Conservation (phyloP, 2,113 vertebrate species). For the Tyto alba region DNA sequence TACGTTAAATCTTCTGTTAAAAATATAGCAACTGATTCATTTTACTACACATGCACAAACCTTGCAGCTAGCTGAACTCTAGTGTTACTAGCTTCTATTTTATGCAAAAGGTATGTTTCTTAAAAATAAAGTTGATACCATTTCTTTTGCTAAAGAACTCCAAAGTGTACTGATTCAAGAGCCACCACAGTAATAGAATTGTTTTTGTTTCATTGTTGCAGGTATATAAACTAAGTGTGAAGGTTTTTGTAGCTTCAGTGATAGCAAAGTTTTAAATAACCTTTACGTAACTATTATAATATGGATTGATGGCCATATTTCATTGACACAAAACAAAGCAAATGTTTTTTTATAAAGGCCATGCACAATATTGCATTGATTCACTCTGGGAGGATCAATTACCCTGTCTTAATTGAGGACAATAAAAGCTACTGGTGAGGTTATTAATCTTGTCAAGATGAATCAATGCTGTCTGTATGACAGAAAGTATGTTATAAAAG, state of each 20-base stretch:
- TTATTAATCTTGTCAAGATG: conserved; percentile 11
- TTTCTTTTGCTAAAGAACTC: neutral
- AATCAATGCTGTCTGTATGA: neutral
- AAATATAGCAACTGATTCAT: neutral
- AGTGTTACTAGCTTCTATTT: neutral
- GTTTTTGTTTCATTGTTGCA: neutral
- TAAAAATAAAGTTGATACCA: neutral
- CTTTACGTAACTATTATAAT: neutral
- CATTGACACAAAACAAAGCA: neutral
- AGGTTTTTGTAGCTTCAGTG: neutral
- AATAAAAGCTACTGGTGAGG: neutral
- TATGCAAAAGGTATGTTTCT: neutral
- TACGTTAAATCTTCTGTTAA: neutral
- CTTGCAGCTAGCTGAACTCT: neutral
- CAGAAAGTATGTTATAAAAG: neutral
- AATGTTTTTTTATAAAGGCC: neutral
- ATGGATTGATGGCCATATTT: neutral
- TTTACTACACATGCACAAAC: neutral
- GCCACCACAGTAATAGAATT: neutral
- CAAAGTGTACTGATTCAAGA: neutral
- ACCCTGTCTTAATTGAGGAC: neutral
- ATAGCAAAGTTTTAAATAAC: neutral
- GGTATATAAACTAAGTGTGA: neutral
- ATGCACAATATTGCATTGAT: neutral
- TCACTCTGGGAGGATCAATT: neutral